Conservation (phyloP, 2,113 vertebrate species). For the Garra rufa region DNA sequence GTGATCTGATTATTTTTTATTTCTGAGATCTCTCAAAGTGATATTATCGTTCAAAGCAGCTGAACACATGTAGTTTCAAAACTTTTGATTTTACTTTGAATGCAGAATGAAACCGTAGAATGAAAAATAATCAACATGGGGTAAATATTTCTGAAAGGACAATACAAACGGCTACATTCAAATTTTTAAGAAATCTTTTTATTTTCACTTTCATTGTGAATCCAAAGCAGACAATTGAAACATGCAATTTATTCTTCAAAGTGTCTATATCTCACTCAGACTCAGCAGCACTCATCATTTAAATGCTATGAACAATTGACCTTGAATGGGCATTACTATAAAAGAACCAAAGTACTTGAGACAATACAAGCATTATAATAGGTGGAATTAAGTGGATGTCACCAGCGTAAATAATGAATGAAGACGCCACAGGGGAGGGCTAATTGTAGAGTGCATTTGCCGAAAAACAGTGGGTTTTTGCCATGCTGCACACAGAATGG, state of each 20-base stretch:
- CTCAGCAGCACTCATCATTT: conserved; percentile 9
- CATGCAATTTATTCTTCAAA: background rate
- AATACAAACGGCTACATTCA: background rate
- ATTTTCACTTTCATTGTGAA: background rate
- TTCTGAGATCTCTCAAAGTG: background rate
- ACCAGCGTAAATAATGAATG: conserved; percentile 54
- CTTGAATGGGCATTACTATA: conserved; percentile 53
- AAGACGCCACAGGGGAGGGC: conserved; percentile 30
- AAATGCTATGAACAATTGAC: conserved; percentile 55
- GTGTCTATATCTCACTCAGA: conserved; percentile 15
- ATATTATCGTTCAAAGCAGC: background rate
- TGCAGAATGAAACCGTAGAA: background rate
- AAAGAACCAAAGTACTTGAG: conserved; percentile 42
- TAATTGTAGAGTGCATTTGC: conserved; percentile 2
- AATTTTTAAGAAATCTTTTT: background rate
- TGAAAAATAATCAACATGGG: background rate
- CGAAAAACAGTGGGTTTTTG: background rate
- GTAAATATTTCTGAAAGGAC: background rate
- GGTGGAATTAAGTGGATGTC: conserved; percentile 46
- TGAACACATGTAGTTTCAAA: background rate
- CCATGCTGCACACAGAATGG: background rate
- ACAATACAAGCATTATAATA: conserved; percentile 51
- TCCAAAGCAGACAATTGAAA: background rate
- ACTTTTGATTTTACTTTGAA: background rate
- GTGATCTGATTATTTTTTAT: background rate